Percentiles rank a stretch among this genome's conserved stretches.
Conservation (phyloP, 2,888 invertebrate genomes). For the Ectropis crepuscularia region DNA sequence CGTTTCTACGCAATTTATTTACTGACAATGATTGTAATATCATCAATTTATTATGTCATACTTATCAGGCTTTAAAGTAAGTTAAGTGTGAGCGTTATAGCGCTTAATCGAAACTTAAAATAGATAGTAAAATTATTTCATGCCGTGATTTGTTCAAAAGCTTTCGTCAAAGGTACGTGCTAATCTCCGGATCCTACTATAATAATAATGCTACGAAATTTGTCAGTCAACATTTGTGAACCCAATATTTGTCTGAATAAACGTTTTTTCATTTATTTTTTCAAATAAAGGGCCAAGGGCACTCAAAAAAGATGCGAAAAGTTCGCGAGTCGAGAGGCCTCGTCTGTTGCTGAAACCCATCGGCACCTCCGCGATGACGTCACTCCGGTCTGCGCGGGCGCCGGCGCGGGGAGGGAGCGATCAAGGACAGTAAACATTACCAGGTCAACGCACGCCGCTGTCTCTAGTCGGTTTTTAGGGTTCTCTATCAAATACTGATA, state of each 20-base stretch:
- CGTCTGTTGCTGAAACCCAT: constrained; percentile 75
- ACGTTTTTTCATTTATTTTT: too few relatives aligned
- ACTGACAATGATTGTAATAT: too few relatives aligned
- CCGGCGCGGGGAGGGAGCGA: constrained; percentile 47
- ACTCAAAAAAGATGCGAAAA: constrained; percentile 17
- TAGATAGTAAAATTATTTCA: too few relatives aligned
- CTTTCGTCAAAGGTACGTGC: not conserved
- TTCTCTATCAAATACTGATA: constrained; percentile 14
- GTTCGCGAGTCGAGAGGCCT: constrained; percentile 41
- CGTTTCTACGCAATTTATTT: not conserved
- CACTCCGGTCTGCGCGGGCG: constrained; percentile 57
- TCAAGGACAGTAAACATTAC: constrained; percentile 83
- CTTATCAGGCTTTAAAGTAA: too few relatives aligned
- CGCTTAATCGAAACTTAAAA: too few relatives aligned
- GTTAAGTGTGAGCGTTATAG: too few relatives aligned
- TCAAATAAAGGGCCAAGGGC: constrained; percentile 7
- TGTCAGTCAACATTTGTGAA: too few relatives aligned
- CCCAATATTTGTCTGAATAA: too few relatives aligned
- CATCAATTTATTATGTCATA: too few relatives aligned
- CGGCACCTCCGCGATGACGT: constrained; percentile 80
- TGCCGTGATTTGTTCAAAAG: not conserved
- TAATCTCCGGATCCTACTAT: not conserved
- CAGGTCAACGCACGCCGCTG: constrained; percentile 79
- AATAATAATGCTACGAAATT: too few relatives aligned
- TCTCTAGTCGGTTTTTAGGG: constrained; percentile 64